phyloP scores from a whole-genome alignment of 2,888 invertebrate genomes.

The Sceliomorpha sp. region DNA sequence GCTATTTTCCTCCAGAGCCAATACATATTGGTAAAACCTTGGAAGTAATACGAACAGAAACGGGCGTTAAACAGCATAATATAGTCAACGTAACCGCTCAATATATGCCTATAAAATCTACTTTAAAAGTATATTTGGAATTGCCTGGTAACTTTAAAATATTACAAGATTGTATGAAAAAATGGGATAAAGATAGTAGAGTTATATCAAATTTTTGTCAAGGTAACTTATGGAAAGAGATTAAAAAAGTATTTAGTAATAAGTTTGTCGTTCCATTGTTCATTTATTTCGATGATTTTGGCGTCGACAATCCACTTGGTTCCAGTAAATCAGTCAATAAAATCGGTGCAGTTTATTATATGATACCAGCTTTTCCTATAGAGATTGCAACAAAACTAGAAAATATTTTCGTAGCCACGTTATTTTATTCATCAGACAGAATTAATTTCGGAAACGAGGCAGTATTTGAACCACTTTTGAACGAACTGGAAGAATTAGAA shows the following conservation, averaged over 20 bases:
- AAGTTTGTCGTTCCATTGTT: conserved; percentile 41
- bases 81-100: no score
- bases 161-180: conserved; percentile 16
- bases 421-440: conserved; percentile 37
- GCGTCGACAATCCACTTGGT: conserved; percentile 38
- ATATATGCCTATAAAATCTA: conserved; percentile 13
- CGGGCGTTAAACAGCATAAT: no score
- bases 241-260: conserved; percentile 20
- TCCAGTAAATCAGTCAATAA: conserved; percentile 28
- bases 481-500: conserved; percentile 42
- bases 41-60: no score
- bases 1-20: no score
- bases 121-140: conserved; percentile 21
- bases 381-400: conserved; percentile 20
- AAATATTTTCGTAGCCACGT: conserved; percentile 34
- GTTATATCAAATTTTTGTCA: conserved; percentile 30
- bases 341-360: conserved; percentile 45
- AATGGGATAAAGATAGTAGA: neutral
- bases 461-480: conserved; percentile 30
- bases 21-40: no score
- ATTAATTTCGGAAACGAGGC: conserved; percentile 20
- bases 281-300: conserved; percentile 56
- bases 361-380: conserved; percentile 39
- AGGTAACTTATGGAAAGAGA: conserved; percentile 30
- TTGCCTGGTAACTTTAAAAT: conserved; percentile 16